Evolutionary conservation across 2,113 vertebrate species (phyloP).

Genomic region (Machaerirhynchus nigripectus): DNA sequence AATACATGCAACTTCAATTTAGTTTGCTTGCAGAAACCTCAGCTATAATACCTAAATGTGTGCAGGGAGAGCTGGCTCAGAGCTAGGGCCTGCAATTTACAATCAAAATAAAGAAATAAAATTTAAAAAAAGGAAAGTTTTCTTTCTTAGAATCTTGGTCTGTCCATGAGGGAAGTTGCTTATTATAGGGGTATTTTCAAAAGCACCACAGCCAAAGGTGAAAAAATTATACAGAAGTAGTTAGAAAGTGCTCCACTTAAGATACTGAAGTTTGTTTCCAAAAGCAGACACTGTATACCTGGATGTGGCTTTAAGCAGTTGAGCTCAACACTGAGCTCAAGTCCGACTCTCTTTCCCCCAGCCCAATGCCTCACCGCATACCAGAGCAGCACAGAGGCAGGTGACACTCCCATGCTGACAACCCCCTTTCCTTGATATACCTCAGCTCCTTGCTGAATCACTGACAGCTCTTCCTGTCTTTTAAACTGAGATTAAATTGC

Average conservation of each 20-base stretch:
- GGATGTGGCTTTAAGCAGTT: not conserved
- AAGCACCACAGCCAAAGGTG: not conserved
- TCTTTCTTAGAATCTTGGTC: not conserved
- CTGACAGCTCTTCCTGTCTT: not conserved
- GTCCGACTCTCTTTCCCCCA: not conserved
- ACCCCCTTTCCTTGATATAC: not conserved
- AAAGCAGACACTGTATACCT: not conserved
- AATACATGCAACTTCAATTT: not conserved
- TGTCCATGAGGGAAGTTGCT: not conserved
- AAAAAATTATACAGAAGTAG: not conserved
- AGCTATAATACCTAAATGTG: not conserved
- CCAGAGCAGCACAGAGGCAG: not conserved
- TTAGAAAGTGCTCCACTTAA: not conserved
- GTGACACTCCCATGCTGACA: accelerated
- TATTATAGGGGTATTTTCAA: not conserved
- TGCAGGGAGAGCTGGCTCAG: not conserved
- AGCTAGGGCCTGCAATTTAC: not conserved
- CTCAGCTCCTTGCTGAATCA: not conserved
- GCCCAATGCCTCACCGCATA: accelerated
- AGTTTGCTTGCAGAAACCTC: not conserved
- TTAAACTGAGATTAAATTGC: not conserved
- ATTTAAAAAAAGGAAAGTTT: not conserved
- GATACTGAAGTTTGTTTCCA: not conserved
- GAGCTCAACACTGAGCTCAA: not conserved
- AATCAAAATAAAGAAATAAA: not conserved